phyloP scores from a whole-genome alignment of 30 jellyfish, hydroid and myxozoan species.

The Chrysaora quinquecirrha region DNA sequence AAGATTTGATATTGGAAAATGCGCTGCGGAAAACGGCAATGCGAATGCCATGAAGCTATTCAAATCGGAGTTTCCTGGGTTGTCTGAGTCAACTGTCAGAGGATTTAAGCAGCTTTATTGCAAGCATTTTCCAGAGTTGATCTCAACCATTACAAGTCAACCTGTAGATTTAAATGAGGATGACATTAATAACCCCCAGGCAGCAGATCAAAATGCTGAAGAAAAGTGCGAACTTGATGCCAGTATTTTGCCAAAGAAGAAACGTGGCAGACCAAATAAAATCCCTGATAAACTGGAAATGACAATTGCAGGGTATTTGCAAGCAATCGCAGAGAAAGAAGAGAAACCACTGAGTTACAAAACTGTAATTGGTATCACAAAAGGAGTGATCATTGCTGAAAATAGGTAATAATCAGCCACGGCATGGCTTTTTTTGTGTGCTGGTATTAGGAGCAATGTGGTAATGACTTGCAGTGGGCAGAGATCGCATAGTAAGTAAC shows the following conservation, averaged over 20 bases:
- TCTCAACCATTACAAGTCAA: neutral
- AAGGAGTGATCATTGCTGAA: slow-evolving; percentile 44
- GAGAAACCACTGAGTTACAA: slow-evolving; percentile 17
- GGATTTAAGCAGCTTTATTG: slow-evolving; percentile 42
- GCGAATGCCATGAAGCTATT: slow-evolving; percentile 37
- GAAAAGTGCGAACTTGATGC: too few relatives aligned
- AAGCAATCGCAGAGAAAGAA: slow-evolving; percentile 51
- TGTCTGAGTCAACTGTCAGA: slow-evolving; percentile 63
- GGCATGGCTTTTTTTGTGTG: too few relatives aligned
- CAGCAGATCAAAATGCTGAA: too few relatives aligned
- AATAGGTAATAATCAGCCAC: slow-evolving; percentile 60
- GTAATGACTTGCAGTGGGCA: too few relatives aligned
- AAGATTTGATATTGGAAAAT: slow-evolving; percentile 57
- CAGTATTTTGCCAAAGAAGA: slow-evolving; percentile 27
- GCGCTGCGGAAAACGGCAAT: slow-evolving; percentile 51
- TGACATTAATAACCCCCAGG: neutral
- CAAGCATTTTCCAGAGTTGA: too few relatives aligned
- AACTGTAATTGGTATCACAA: slow-evolving; percentile 51
- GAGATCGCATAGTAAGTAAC: too few relatives aligned
- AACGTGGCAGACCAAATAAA: slow-evolving; percentile 46
- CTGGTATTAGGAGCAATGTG: too few relatives aligned
- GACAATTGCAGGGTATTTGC: slow-evolving; percentile 26
- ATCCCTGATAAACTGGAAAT: slow-evolving; percentile 16
- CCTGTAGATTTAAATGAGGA: neutral
- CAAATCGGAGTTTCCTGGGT: slow-evolving; percentile 41